Evolutionary conservation across 2,113 vertebrate genomes (phyloP).

Genomic region (Charina bottae): DNA sequence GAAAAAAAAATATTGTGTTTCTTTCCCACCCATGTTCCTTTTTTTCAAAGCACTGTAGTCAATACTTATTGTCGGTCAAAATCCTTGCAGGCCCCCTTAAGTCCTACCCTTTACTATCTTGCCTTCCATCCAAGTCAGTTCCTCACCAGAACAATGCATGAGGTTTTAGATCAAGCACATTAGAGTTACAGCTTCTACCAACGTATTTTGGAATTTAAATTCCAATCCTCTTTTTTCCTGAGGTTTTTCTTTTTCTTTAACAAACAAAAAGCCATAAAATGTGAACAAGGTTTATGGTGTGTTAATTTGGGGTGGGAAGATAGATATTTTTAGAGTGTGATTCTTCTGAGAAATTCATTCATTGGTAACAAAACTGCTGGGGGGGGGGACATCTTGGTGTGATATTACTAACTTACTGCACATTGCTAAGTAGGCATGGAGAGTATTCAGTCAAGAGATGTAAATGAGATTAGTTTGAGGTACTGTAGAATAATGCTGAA

Average conservation of each 20-base stretch:
- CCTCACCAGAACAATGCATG: not conserved
- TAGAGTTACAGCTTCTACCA: not conserved
- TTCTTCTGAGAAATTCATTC: not conserved
- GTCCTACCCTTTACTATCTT: not conserved
- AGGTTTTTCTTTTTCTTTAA: not conserved
- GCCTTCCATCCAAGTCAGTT: not conserved
- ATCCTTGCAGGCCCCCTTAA: not conserved
- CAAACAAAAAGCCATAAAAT: not conserved
- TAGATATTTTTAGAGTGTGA: not conserved
- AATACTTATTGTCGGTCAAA: not conserved
- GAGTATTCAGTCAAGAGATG: slow-evolving; percentile 6
- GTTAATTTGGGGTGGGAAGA: not conserved
- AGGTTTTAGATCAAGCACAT: not conserved
- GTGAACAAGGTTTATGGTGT: not conserved
- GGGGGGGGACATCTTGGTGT: not conserved
- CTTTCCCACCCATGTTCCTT: not conserved
- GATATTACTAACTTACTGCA: not conserved
- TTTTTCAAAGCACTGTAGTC: not conserved
- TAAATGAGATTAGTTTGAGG: slow-evolving; percentile 10
- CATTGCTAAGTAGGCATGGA: not conserved
- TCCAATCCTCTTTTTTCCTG: not conserved
- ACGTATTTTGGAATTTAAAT: not conserved
- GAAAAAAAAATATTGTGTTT: not conserved
- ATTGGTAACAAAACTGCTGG: not conserved
- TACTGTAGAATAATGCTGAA: not conserved